These are phyloP conservation scores for Larimichthys crocea DNA, from an alignment of 2,113 vertebrate genomes.

Conservation along the genomic window DNA sequence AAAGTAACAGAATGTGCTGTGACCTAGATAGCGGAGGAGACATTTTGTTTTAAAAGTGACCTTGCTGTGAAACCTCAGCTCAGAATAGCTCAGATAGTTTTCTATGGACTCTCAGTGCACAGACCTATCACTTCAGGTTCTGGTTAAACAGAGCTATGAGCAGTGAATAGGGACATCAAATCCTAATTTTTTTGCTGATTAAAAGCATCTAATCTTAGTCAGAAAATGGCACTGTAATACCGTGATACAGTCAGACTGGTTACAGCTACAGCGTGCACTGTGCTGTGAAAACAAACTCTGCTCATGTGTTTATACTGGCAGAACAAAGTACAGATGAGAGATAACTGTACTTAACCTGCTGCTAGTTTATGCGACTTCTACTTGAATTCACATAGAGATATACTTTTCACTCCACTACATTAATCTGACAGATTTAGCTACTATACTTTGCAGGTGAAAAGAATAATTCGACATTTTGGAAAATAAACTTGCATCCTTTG, in stretches of 20 bases:
- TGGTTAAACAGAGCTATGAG: slow-evolving; percentile 45
- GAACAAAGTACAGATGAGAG: not conserved
- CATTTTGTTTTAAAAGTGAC: slow-evolving; percentile 89
- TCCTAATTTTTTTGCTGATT: slow-evolving; percentile 9
- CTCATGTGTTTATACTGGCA: too few species aligned
- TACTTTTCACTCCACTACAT: not conserved
- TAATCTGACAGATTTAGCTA: not conserved
- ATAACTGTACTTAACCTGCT: not conserved
- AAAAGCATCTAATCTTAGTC: not conserved
- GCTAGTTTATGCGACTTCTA: not conserved
- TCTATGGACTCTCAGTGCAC: slow-evolving; percentile 58
- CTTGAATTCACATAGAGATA: not conserved
- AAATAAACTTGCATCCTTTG: not conserved
- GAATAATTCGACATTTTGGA: not conserved
- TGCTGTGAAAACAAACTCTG: not conserved
- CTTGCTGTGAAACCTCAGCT: slow-evolving; percentile 84
- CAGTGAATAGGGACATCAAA: slow-evolving; percentile 30
- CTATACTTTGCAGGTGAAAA: not conserved
- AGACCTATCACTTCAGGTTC: slow-evolving; percentile 50
- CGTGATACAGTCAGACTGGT: not conserved
- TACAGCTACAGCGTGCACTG: not conserved
- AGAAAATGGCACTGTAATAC: not conserved
- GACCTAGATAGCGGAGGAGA: slow-evolving; percentile 85
- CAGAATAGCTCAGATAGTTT: slow-evolving; percentile 84
- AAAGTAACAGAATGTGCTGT: slow-evolving; percentile 80